These are phyloP conservation scores for Coptotermes formosanus DNA, from an alignment of 1,140 invertebrate species.

Conservation along the genomic window DNA sequence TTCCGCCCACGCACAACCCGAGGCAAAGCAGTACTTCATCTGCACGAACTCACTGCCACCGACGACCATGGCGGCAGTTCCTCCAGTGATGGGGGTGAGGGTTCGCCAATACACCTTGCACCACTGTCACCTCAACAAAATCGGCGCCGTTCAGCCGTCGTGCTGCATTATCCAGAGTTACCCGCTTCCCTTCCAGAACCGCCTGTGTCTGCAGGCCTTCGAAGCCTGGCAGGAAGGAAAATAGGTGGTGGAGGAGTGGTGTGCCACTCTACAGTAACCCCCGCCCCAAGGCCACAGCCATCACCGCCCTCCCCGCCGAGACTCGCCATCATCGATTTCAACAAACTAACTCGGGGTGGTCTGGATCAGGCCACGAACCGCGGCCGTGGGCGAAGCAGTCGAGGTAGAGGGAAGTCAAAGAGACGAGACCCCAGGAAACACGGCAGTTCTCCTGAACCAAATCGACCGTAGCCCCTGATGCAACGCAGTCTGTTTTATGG, in stretches of 20 bases:
- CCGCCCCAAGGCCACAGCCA: constrained; percentile 30
- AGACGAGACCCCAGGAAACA: neutral
- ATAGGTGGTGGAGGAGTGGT: constrained; percentile 41
- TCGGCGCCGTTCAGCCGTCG: constrained; percentile 18
- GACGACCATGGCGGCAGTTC: neutral
- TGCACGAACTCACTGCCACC: neutral
- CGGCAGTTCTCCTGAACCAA: neutral
- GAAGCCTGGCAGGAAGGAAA: constrained; percentile 39
- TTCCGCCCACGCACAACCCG: neutral
- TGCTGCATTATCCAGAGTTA: constrained; percentile 24
- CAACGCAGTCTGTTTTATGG: too few species aligned
- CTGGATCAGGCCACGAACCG: constrained; percentile 50
- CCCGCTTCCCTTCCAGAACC: neutral
- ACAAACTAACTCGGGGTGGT: constrained; percentile 62
- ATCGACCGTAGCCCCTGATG: neutral
- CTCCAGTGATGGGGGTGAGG: neutral
- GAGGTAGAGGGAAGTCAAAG: constrained; percentile 28
- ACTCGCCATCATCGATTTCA: constrained; percentile 71
- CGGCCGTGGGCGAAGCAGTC: constrained; percentile 38
- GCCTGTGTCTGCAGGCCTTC: constrained; percentile 19
- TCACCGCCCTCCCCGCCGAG: constrained; percentile 54
- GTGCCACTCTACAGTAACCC: constrained; percentile 26
- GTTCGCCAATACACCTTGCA: neutral
- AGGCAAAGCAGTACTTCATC: neutral
- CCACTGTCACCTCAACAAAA: constrained; percentile 22